Evolutionary conservation across 2,888 invertebrate genomes (phyloP), one percentile per base, ranked within the genome.

Genomic region (Mythimna impura): DNA sequence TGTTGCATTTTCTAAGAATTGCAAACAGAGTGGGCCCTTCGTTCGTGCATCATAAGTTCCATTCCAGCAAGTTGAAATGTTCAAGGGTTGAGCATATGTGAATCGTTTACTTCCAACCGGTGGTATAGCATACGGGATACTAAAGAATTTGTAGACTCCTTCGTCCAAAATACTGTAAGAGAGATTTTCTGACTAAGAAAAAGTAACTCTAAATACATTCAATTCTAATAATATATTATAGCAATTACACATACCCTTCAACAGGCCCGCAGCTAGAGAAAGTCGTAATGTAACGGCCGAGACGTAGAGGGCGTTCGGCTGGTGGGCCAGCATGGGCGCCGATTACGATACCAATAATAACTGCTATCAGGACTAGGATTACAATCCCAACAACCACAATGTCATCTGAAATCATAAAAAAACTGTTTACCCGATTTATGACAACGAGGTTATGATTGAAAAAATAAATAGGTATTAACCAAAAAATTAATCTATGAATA

Each of bases 71-170:
- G 97, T 96, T 5, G 97, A 97, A 70, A 98, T 94, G 66, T 97
- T 95, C 47, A 98, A 93, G 1, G 97, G 95, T 85, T 97, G 97
- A 0, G 98, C 98, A 17, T 97, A 96, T 52, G 97, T 97, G 96
- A 98, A 98, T 80, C 98, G 97, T 61, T 97, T 96, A 40, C 97
- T 97, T 4, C 96, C 97, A 0, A 97, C 89, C 0, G 98, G 98
- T 7, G 98, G 97, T 34, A 97, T 92, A 5, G 98, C 98, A 91
- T 98, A 98, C 0, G 98, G 98, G 76, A 98, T 97, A 69, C 98
- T 98, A 62, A 97, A 97, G 93, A 98, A 98, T 20, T 98, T 98
- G 86, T 97, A 98, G 0, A 97, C 98, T 54, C 98, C 97, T 87
- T 98, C 98, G 87, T 98, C 98, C 77, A 98, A 94, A 60, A 98